Evolutionary conservation across 1,140 invertebrate species (phyloP), one percentile per base, ranked within the genome.

Genomic region (Matsumurasca onukii): DNA sequence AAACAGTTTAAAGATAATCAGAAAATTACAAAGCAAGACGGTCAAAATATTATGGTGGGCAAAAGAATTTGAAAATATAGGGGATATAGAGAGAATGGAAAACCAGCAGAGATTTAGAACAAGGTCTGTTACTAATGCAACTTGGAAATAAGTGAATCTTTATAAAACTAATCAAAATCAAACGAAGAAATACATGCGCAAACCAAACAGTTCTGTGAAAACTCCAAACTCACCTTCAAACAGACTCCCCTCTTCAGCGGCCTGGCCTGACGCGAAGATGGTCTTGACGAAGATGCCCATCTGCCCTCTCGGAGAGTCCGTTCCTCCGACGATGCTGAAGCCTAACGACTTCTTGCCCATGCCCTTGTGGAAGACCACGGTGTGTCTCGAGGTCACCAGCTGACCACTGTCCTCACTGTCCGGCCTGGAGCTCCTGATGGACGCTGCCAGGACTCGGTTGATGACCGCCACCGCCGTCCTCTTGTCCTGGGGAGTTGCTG

Each of bases 211-310:
- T n/a, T n/a, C n/a, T n/a, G n/a, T n/a, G n/a, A n/a, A n/a, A n/a
- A n/a, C n/a, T n/a, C n/a, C n/a, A n/a, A n/a, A 51, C 62, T 59
- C 73, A 91, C 89, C 89, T 88, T 89, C 87, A 70, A 84, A 82
- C n/a, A 91, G 81, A 57, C 82, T 80, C 34, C 87, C 88, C 66
- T 86, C 84, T 66, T 88, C 84, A 25, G 88, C 84, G 15, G 89
- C 88, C 68, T 91, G 84, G 1, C 90, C 89, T 48, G 84, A 83
- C 2, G 87, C 84, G 69, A 89, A 88, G 55, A 91, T 85, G 24
- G 88, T 84, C 71, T 89, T 85, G 29, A 91, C 88, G 77, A 88
- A 90, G 69, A 91, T 90, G 0, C 88, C 88, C 82, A 91, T 87
- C 66, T 84, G 82, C 1, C 89, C 89, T 49, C 85, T 83, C 0